Evolutionary conservation across 2,797 vertebrate genomes (phyloP).

Genomic region (Gallinago nigripennis): DNA sequence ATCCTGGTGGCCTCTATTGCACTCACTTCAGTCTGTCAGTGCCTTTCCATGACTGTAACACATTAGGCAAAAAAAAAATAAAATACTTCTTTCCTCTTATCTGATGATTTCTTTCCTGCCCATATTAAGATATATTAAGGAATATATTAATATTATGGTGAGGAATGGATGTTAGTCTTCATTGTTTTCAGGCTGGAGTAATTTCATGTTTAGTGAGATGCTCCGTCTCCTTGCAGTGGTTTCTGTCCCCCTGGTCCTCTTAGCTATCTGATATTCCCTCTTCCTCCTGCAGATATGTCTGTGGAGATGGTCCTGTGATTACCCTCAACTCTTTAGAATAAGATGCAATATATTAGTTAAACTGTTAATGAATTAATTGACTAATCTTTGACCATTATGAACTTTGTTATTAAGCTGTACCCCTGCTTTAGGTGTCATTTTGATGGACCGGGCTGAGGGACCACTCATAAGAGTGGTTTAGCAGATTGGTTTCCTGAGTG

Average conservation of each 20-base stretch:
- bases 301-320: background rate
- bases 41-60: background rate
- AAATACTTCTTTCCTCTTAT: background rate
- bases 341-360: background rate
- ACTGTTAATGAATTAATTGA: background rate
- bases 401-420: background rate
- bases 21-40: background rate
- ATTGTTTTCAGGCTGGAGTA: background rate
- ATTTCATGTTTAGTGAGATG: background rate
- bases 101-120: background rate
- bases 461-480: background rate
- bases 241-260: background rate
- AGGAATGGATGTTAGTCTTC: background rate
- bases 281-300: background rate
- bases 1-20: background rate
- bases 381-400: background rate
- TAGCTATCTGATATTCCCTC: background rate
- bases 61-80: background rate
- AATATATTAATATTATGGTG: background rate
- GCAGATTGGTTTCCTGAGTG: accelerated
- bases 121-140: background rate
- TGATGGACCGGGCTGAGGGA: background rate
- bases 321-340: background rate
- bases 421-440: background rate
- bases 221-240: background rate